phyloP scores from a whole-genome alignment of 1,140 invertebrate species.

The Pinna nobilis region DNA sequence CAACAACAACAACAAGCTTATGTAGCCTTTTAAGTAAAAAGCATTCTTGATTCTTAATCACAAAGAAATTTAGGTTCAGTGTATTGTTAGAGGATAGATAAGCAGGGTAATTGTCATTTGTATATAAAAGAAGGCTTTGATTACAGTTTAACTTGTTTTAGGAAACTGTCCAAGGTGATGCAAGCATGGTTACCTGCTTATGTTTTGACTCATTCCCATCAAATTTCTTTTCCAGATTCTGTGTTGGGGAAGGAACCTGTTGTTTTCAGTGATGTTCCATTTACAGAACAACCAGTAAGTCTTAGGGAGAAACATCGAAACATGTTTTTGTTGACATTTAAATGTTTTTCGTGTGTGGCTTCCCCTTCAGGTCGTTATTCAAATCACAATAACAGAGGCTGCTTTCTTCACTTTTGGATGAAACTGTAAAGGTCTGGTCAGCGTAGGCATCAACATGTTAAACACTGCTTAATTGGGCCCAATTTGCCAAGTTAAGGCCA shows the following conservation, averaged over 20 bases:
- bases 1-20: too few relatives aligned
- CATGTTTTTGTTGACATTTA: background rate
- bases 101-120: background rate
- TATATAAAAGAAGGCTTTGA: background rate
- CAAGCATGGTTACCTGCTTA: slow-evolving; percentile 6
- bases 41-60: too few relatives aligned
- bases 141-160: background rate
- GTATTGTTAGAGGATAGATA: background rate
- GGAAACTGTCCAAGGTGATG: background rate
- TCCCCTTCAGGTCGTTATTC: too few relatives aligned
- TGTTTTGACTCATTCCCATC: background rate
- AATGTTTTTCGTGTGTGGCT: too few relatives aligned
- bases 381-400: too few relatives aligned
- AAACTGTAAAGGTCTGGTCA: too few relatives aligned
- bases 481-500: too few relatives aligned
- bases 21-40: too few relatives aligned
- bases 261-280: slow-evolving; percentile 59
- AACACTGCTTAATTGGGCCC: too few relatives aligned
- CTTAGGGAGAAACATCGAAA: too few relatives aligned
- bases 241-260: slow-evolving; percentile 39
- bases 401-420: too few relatives aligned
- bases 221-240: slow-evolving; percentile 22
- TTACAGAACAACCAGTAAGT: slow-evolving; percentile 58
- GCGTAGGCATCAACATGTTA: too few relatives aligned
- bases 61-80: background rate